phyloP scores from a whole-genome alignment of 2,797 vertebrate genomes.

The Enoplosus armatus region DNA sequence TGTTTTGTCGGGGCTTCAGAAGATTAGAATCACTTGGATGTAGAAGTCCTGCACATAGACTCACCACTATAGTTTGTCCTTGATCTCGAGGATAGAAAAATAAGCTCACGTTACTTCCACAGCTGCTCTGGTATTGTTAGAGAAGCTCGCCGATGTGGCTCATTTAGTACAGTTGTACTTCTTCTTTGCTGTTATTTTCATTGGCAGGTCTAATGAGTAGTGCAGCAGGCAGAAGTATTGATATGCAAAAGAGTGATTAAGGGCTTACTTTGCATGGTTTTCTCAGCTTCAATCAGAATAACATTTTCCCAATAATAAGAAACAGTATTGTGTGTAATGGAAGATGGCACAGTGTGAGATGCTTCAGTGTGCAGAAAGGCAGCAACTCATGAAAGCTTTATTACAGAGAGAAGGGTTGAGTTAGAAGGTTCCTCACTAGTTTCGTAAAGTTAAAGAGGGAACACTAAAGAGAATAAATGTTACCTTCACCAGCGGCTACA shows the following conservation, averaged over 20 bases:
- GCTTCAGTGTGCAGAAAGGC: not conserved
- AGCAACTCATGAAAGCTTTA: not conserved
- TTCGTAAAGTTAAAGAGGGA: not conserved
- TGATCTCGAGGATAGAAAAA: too few species aligned
- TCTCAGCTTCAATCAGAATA: not conserved
- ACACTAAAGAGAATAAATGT: conserved; percentile 20
- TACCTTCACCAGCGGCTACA: not conserved
- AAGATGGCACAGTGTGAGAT: not conserved
- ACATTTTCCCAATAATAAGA: not conserved
- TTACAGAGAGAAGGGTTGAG: not conserved
- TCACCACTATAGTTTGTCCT: too few species aligned
- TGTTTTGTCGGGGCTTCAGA: too few species aligned
- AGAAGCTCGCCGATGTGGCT: not conserved
- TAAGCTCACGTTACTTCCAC: too few species aligned
- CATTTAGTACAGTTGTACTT: not conserved
- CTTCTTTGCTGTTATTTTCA: not conserved
- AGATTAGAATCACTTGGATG: too few species aligned
- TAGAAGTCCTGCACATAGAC: too few species aligned
- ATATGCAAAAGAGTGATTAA: not conserved
- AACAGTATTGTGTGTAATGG: not conserved
- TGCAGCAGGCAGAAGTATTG: not conserved
- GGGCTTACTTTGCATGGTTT: not conserved
- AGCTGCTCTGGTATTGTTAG: not conserved
- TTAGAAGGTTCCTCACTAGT: not conserved
- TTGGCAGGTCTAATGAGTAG: not conserved